Base-by-base conservation (phyloP, 2,888 invertebrate species). In the Bembecia ichneumoniformis region DNA sequence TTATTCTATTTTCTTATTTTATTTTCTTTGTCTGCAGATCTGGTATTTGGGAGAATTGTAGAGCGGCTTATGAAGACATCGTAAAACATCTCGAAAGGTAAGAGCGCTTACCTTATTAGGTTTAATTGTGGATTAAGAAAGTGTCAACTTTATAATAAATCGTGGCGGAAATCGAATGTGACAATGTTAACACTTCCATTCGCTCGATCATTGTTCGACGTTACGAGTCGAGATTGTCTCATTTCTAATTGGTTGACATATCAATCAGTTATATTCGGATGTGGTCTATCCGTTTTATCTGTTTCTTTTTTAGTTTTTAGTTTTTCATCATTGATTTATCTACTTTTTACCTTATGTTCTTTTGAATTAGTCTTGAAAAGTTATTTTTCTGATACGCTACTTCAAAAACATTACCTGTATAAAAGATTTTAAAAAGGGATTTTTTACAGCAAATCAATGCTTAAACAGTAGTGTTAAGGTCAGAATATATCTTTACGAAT, bases 11-110 rank as follows among this genome's bases (percentile, higher is more conserved):
- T 67, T 75, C 75, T 80, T 77, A 75, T 79, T 82, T 75, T 74
- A 55, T 72, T 73, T 80, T 76, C 66, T 83, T 83, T 87, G 83
- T 83, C 89, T 82, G 60, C 89, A 92, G 92, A 81, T 94, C 94
- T 77, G 94, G 94, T 68, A 95, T 96, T 77, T 96, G 96, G 96
- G 96, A 96, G 89, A 96, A 96, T 88, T 96, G 96, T 89, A 91
- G 96, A 84, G 96, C 96, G 60, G 96, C 96, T 65, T 96, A 96
- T 84, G 96, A 96, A 88, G 96, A 96, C 87, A 96, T 96, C 83
- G 96, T 96, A 66, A 96, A 96, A 89, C 96, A 96, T 82, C 91
- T 96, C 77, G 96, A 96, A 91, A 94, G 96, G 94, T 95, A 92
- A 89, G 93, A 81, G 52, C 52, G 48, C 60, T 62, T 63, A 58